phyloP scores from a whole-genome alignment of 2,797 vertebrate species.

The Myotis vivesi region DNA sequence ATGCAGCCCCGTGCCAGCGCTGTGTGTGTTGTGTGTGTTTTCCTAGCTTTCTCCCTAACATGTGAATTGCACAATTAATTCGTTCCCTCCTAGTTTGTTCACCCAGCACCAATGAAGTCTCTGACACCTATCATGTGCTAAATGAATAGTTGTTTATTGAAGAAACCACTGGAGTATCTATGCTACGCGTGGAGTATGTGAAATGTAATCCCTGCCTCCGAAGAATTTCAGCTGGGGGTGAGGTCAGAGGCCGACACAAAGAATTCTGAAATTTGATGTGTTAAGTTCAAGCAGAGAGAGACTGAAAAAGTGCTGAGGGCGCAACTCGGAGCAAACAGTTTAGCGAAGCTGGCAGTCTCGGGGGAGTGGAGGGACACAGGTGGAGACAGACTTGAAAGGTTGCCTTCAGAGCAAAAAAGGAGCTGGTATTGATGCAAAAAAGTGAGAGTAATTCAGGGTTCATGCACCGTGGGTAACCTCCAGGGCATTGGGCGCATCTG shows the following conservation, averaged over 20 bases:
- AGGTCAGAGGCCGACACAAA: not conserved
- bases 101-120: not conserved
- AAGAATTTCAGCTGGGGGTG: not conserved
- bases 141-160: not conserved
- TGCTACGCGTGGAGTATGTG: not conserved
- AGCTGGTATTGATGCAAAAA: slow-evolving; percentile 8
- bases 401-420: slow-evolving; percentile 49
- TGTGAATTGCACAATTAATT: not conserved
- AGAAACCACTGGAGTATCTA: not conserved
- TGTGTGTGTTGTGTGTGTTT: not conserved
- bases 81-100: not conserved
- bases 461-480: not conserved
- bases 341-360: not conserved
- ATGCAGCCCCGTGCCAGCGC: not conserved
- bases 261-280: not conserved
- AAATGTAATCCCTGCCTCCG: not conserved
- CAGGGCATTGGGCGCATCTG: not conserved
- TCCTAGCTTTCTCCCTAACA: not conserved
- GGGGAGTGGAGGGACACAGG: not conserved
- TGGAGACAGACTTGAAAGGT: not conserved
- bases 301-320: not conserved
- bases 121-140: not conserved
- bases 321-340: not conserved
- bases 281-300: not conserved
- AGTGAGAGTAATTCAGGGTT: not conserved